Evolutionary conservation across 2,797 vertebrate species (phyloP), one percentile per base, ranked within the genome.

Genomic region (Echiichthys vipera): DNA sequence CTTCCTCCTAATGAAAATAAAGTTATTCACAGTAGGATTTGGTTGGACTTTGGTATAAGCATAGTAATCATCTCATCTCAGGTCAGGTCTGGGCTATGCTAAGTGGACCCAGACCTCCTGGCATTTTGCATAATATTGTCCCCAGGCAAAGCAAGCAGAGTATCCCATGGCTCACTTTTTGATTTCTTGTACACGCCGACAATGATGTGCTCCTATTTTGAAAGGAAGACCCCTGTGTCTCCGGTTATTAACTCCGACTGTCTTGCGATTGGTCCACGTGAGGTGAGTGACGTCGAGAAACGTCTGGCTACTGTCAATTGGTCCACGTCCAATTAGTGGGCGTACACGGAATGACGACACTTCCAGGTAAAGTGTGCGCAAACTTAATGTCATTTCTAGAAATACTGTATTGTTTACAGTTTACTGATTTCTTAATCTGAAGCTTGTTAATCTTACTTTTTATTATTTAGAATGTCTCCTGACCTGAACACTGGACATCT

Each of bases 191-290:
- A 10, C 5, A 2, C 5, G 1, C 1, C 17, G 27, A 13, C 1
- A 1, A 2, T 2, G 12, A 8, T 2, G 5, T 36, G 34, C 51
- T 81, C 20, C 88, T 91, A 9, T 78, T 85, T 55, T 89, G 71
- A 81, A 90, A 67, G 55, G 14, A 1, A 27, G 0, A 14, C 0
- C 0, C 0, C 0, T 0, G 12, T 0, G 1, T 0, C 7, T 87
- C 83, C 71, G 67, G 30, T 65, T 9, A 3, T 1, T 56, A 42
- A 50, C 24, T 49, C 0, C 2, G 0, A 1, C 0, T 3, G 0
- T 7, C 5, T 72, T 79, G 22, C 84, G 89, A 94, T 95, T 93
- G 92, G 94, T 92, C 92, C 93, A 94, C 94, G 95, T 93, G 68
- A 80, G 27, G 54, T 65, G 59, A 84, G 78, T 36, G 76, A 84